Base-by-base conservation (phyloP, 1,140 invertebrate species). In the Aphelinus atriplicis region DNA sequence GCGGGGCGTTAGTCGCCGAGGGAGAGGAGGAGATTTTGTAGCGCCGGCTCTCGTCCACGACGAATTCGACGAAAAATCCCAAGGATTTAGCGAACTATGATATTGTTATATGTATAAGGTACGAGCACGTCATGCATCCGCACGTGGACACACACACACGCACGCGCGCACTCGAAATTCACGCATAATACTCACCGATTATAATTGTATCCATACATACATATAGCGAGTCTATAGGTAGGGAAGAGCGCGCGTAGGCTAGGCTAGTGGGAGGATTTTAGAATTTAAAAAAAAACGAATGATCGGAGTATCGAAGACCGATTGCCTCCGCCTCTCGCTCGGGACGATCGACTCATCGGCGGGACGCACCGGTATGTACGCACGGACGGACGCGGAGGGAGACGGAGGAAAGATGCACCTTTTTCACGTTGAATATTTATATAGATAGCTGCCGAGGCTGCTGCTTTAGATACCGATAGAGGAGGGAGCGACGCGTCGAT, bases 381-480 rank as follows among this genome's bases (percentile, higher is more conserved):
- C 26, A 26, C 26, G 26, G 26, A 26, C 26, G 26, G 26, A 26
- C 26, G 26, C 26, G 26, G 26, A 26, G 26, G 51, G 51, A 53
- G 51, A 53, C 51, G 51, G 9, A 9, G 9, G 51, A 53, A 53
- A 4, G 51, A 4, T 47, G 4, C 67, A 65, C 53, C 55, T 72
- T 72, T 72, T 72, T 72, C 61, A 72, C 70, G 53, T 72, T 72
- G 62, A 65, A 72, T 72, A 63, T 72, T 65, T 72, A 72, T 72
- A 72, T 72, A 72, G 9, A 72, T 72, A 26, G 26, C 26, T 26
- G 26, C 26, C 26, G 26, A 26, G 26, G 26, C 26, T 26, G 26
- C 26, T 26, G 26, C 26, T 26, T 26, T 26, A 26, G 26, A 26
- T n/a, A n/a, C 26, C 26, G 26, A 26, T 26, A 26, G 26, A 26